Percentiles rank a stretch among this genome's conserved stretches.
Conservation (phyloP, 1,140 invertebrate species). For the Drosophila ohnishii region DNA sequence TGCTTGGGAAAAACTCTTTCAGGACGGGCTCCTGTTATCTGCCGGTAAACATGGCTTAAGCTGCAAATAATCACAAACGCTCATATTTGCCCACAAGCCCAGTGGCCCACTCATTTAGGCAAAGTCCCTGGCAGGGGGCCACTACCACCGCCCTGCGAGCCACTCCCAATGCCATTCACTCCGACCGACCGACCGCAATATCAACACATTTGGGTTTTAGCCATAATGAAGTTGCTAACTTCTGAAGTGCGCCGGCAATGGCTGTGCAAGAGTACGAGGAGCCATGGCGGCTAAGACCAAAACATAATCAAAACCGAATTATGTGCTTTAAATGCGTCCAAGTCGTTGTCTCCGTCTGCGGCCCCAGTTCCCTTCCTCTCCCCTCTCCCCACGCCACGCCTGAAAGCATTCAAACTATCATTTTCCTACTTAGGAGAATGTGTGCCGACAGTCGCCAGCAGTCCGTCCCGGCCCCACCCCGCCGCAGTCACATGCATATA, state of each 20-base stretch:
- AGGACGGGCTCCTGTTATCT: conserved; percentile 35
- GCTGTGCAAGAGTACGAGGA: conserved; percentile 27
- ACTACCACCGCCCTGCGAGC: not conserved
- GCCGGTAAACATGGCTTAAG: conserved; percentile 62
- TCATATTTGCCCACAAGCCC: conserved; percentile 63
- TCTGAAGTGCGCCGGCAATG: conserved; percentile 61
- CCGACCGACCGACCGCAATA: conserved; percentile 68
- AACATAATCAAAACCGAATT: conserved; percentile 82
- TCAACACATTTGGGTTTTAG: conserved; percentile 81
- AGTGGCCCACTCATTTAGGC: conserved; percentile 67
- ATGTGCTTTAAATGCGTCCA: conserved; percentile 79
- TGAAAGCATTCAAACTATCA: conserved; percentile 79
- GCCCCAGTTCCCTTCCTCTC: conserved; percentile 16
- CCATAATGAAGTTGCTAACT: conserved; percentile 80
- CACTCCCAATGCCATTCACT: conserved; percentile 35
- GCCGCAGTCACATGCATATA: conserved; percentile 52
- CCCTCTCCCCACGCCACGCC: conserved; percentile 22
- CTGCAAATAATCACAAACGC: conserved; percentile 71
- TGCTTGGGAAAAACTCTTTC: conserved; percentile 40
- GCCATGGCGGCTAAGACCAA: conserved; percentile 60
- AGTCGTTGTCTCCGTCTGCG: conserved; percentile 32
- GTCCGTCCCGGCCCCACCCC: conserved; percentile 30
- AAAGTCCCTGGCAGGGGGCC: conserved; percentile 15
- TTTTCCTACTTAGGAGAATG: conserved; percentile 80
- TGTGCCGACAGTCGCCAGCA: conserved; percentile 78